Base-by-base conservation (phyloP, 2,888 invertebrate species). In the Mycogona germanica region DNA sequence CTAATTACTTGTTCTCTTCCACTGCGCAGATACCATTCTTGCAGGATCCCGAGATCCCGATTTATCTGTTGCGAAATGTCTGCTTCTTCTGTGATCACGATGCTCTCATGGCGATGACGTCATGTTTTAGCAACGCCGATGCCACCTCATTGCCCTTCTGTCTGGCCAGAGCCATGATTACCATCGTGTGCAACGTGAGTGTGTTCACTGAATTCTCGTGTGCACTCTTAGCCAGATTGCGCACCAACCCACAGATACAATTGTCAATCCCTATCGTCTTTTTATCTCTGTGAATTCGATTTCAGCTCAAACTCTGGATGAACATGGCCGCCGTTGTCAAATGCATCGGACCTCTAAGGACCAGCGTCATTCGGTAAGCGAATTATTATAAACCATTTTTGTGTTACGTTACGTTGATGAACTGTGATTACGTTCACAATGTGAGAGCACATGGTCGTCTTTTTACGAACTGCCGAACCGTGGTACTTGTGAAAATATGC, bases 1-100 rank as follows among this genome's bases (percentile, higher is more conserved):
- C 38, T 38, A 21, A 3, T 19, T 41, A 32, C 9, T 32, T 32
- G n/a, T 32, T 32, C 9, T 32, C n/a, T 32, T 32, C 9, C 35
- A 32, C 35, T 12, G 9, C n/a, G 9, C 35, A 32, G 9, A 32
- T 32, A 37, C 38, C n/a, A 17, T 42, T 42, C 41, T 61, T 60
- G 12, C 85, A 92, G 72, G 93, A 95, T 71, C 85, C 88, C 53
- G 93, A 93, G 71, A 85, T 92, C 66, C 89, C 92, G 26, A 83
- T 89, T 55, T 87, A 87, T 69, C 75, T 93, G 59, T 75, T 93
- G 57, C 79, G 89, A 54, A 92, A 93, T 73, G 91, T 93, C n/a
- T 86, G 86, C 63, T 77, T 88, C 65, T 93, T 93, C 73, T 92
- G 92, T 71, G 89, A 91, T 66, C 79, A 83, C 60, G 88, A 88